A percentile compares a stretch with the other conserved stretches of the same genome.
Evolutionary conservation across 2,888 invertebrate species (phyloP).

Genomic region (Drosophila incognita): DNA sequence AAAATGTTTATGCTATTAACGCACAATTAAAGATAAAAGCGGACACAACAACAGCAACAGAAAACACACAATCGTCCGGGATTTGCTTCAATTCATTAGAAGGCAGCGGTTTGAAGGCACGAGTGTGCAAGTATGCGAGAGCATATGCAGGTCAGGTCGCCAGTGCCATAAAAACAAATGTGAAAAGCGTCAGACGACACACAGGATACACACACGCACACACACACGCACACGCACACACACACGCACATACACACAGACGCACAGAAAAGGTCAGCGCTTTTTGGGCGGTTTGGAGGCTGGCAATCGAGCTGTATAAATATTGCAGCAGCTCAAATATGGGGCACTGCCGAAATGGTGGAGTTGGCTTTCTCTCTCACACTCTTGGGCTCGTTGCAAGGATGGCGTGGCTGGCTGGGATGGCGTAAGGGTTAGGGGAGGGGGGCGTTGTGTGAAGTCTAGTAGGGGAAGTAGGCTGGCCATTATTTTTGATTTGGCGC

Average conservation of each 20-base stretch:
- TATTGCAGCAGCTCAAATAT: slow-evolving; percentile 71
- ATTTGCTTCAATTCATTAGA: slow-evolving; percentile 69
- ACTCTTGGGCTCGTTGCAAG: background rate
- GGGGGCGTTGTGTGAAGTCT: background rate
- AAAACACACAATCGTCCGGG: slow-evolving; percentile 45
- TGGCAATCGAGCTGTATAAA: slow-evolving; percentile 52
- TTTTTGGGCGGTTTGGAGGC: slow-evolving; percentile 9
- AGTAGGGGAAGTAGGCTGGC: slow-evolving; percentile 28
- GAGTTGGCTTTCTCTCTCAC: background rate
- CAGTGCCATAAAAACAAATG: slow-evolving; percentile 74
- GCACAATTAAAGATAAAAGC: slow-evolving; percentile 78
- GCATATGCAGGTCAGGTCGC: slow-evolving; percentile 67
- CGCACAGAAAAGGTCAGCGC: slow-evolving; percentile 13
- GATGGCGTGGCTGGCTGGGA: background rate
- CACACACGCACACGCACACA: slow-evolving; percentile 19
- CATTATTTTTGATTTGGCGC: slow-evolving; percentile 77
- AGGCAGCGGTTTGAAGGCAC: slow-evolving; percentile 35
- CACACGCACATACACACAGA: slow-evolving; percentile 13
- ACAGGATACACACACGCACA: slow-evolving; percentile 12
- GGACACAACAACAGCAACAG: slow-evolving; percentile 14
- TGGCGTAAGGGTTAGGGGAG: rapidly evolving
- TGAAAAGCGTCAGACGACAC: slow-evolving; percentile 41
- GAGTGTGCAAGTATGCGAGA: background rate
- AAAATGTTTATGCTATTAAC: slow-evolving; percentile 78
- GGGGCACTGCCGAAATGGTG: slow-evolving; percentile 52